Conservation (phyloP, 2,888 invertebrate genomes). For the Andrena bicolor region DNA sequence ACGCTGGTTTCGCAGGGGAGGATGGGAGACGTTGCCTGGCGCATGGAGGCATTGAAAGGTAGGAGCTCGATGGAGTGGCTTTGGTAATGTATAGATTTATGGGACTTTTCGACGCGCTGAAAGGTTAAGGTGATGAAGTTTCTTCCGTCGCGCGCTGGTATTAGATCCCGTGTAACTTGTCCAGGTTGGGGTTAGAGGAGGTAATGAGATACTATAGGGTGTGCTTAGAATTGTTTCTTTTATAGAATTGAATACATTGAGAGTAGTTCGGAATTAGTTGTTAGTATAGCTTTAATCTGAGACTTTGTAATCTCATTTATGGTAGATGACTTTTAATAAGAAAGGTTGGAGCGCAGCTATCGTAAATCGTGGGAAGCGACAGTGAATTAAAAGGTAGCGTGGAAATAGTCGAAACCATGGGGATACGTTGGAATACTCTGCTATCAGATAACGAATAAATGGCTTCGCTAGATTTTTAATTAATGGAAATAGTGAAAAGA, state of each 20-base stretch:
- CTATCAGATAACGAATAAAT: background rate
- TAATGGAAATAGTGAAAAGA: background rate
- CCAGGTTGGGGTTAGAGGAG: too few relatives aligned
- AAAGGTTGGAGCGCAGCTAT: background rate
- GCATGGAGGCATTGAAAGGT: too few relatives aligned
- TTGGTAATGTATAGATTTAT: too few relatives aligned
- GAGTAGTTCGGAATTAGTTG: too few relatives aligned
- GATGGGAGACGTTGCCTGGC: background rate
- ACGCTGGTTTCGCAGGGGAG: background rate
- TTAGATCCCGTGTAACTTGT: too few relatives aligned
- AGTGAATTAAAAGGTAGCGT: background rate
- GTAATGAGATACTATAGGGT: too few relatives aligned
- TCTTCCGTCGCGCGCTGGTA: too few relatives aligned
- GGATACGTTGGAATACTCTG: background rate
- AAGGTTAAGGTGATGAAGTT: too few relatives aligned
- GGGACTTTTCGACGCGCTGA: too few relatives aligned
- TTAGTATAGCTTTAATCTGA: background rate
- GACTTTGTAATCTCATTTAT: background rate
- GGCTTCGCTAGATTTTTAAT: background rate
- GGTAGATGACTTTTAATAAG: background rate
- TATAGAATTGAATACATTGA: too few relatives aligned
- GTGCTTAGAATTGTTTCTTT: too few relatives aligned
- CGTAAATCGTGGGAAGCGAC: background rate
- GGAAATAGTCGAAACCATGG: background rate
- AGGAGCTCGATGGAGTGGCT: too few relatives aligned